Percentiles rank a stretch among this genome's conserved stretches.
Evolutionary conservation across 1,140 invertebrate genomes (phyloP).

Genomic region (Carcinoscorpius rotundicauda): DNA sequence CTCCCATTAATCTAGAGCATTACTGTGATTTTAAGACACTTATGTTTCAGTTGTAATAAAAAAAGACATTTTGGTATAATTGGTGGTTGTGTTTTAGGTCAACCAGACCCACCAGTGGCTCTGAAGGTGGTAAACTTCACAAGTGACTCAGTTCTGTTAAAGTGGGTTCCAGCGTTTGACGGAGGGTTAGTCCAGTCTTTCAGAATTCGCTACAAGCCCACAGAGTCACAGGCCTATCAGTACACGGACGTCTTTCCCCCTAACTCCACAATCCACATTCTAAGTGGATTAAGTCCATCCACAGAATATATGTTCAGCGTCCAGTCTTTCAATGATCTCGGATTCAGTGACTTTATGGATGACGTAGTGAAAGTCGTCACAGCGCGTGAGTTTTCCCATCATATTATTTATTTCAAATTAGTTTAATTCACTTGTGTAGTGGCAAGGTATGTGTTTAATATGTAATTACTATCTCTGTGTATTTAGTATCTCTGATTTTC

Average conservation of each 20-base stretch:
- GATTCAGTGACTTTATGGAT: constrained; percentile 64
- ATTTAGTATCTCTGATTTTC: too few species aligned
- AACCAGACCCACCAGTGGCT: constrained; percentile 64
- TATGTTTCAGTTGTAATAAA: too few species aligned
- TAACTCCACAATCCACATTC: constrained; percentile 52
- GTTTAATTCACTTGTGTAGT: too few species aligned
- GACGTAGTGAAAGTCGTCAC: constrained; percentile 65
- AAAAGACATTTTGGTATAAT: too few species aligned
- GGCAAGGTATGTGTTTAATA: too few species aligned
- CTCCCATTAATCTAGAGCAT: too few species aligned
- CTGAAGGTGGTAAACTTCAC: constrained; percentile 70
- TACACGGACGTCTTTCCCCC: constrained; percentile 52
- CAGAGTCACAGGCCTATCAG: constrained; percentile 14
- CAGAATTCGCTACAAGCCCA: constrained; percentile 52
- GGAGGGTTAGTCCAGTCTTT: constrained; percentile 77
- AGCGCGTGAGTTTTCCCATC: constrained; percentile 45
- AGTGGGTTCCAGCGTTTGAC: constrained; percentile 88
- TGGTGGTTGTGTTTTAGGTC: constrained; percentile 52
- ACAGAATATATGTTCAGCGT: constrained; percentile 84
- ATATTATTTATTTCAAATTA: too few species aligned
- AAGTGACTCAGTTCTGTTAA: constrained; percentile 71
- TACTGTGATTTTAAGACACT: too few species aligned
- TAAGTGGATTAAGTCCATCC: constrained; percentile 59
- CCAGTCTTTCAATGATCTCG: constrained; percentile 71
- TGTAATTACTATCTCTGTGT: too few species aligned